phyloP scores from a whole-genome alignment of 2,113 vertebrate genomes.

The Dipodomys stephensi region DNA sequence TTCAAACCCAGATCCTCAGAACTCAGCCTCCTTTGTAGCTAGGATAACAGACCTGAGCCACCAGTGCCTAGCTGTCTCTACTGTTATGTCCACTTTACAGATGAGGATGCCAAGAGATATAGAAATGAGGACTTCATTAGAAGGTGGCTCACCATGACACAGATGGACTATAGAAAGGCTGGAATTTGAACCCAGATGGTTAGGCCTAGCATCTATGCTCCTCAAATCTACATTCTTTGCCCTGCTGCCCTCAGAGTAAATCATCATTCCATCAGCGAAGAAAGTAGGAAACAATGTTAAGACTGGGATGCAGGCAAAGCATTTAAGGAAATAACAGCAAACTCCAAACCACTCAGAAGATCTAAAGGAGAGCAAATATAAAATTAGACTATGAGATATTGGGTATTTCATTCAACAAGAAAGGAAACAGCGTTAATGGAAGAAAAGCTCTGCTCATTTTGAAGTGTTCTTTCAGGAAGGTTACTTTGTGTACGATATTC shows the following conservation, averaged over 20 bases:
- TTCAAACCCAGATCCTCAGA: too few relatives aligned
- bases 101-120: not conserved
- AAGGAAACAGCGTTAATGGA: not conserved
- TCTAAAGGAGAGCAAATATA: not conserved
- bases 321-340: slow-evolving; percentile 22
- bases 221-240: not conserved
- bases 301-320: not conserved
- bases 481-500: not conserved
- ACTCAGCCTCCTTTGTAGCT: too few relatives aligned
- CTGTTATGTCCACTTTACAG: not conserved
- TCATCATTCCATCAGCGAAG: not conserved
- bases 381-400: not conserved
- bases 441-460: not conserved
- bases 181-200: not conserved
- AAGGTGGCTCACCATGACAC: not conserved
- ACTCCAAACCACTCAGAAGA: not conserved
- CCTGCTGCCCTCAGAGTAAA: not conserved
- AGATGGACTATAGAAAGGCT: not conserved
- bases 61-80: too few relatives aligned
- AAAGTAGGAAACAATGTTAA: not conserved
- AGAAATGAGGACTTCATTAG: not conserved
- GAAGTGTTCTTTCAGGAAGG: not conserved
- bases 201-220: not conserved
- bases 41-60: too few relatives aligned
- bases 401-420: not conserved